Base-by-base conservation (phyloP, 2,113 vertebrate genomes). In the Numenius arquata region DNA sequence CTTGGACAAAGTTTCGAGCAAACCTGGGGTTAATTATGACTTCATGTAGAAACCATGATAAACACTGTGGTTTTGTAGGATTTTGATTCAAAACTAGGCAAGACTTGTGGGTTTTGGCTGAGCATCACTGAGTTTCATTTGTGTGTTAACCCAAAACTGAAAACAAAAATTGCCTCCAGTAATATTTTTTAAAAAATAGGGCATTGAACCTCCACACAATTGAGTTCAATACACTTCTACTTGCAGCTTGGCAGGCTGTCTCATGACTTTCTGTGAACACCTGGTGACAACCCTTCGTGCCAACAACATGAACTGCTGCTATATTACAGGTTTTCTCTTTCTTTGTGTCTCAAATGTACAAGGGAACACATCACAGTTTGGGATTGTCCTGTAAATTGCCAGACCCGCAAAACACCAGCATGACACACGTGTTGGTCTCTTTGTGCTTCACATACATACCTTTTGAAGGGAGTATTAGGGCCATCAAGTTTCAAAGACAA, bases 21-120 rank as follows among this genome's bases (percentile, higher is more conserved):
- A 95, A 96, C n/a, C 86, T 96, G 96, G 95, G 96, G 92, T 96
- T 97, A 94, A 96, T 96, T 96, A 96, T 97, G 95, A 95, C 94
- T 96, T 96, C 91, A 96, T 91, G 59, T 62, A 82, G 74, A 85
- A 96, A 96, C 84, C 94, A 95, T 62, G 92, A 89, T 79, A 96
- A 91, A 95, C 88, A 95, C 45, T 83, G 94, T 73, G 96, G 96
- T 62, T 96, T 89, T 87, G 62, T 83, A 85, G 62, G 86, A 87
- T 88, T 95, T 92, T 82, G 41, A 93, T 93, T 92, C 86, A 92
- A 92, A 97, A 87, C 84, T 61, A 89, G n/a, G 95, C 86, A 95
- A 88, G 74, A 81, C 38, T 91, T 94, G 90, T 71, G 95, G 92
- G 53, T 87, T 96, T 97, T 97, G 95, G 91, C 95, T 70, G 67